Conservation (phyloP, 2,797 vertebrate species). For the Chaunax sp. region DNA sequence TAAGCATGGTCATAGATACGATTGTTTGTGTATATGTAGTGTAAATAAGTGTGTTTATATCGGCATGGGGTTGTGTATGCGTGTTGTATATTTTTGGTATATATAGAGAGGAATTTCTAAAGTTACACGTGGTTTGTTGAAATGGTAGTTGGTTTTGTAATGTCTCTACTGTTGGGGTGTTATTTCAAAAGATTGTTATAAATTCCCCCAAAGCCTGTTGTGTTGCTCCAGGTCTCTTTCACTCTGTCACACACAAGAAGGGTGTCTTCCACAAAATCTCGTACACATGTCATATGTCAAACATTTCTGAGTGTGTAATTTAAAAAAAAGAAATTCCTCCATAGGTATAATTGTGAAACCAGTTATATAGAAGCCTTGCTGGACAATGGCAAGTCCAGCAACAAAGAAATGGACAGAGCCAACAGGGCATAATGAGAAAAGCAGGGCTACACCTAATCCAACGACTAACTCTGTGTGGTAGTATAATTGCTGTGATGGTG, state of each 20-base stretch:
- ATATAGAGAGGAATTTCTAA: too few relatives aligned
- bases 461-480: slow-evolving; percentile 52
- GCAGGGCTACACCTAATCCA: slow-evolving; percentile 50
- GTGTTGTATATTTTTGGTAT: too few relatives aligned
- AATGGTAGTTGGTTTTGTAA: too few relatives aligned
- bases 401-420: slow-evolving; percentile 61
- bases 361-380: slow-evolving; percentile 31
- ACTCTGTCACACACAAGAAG: slow-evolving; percentile 8
- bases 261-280: slow-evolving; percentile 7
- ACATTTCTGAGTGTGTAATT: slow-evolving; percentile 40
- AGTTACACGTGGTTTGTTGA: too few relatives aligned
- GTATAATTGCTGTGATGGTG: slow-evolving; percentile 35
- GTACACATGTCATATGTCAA: slow-evolving; percentile 13
- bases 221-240: background rate
- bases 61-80: too few relatives aligned
- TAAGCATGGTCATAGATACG: too few relatives aligned
- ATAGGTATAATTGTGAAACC: slow-evolving; percentile 45
- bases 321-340: slow-evolving; percentile 28
- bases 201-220: too few relatives aligned
- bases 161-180: too few relatives aligned
- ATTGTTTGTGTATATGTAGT: too few relatives aligned
- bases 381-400: slow-evolving; percentile 60
- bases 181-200: too few relatives aligned
- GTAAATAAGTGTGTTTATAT: too few relatives aligned
- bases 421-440: slow-evolving; percentile 64